Base-by-base conservation (phyloP, 2,113 vertebrate species). In the Thunnus maccoyii region DNA sequence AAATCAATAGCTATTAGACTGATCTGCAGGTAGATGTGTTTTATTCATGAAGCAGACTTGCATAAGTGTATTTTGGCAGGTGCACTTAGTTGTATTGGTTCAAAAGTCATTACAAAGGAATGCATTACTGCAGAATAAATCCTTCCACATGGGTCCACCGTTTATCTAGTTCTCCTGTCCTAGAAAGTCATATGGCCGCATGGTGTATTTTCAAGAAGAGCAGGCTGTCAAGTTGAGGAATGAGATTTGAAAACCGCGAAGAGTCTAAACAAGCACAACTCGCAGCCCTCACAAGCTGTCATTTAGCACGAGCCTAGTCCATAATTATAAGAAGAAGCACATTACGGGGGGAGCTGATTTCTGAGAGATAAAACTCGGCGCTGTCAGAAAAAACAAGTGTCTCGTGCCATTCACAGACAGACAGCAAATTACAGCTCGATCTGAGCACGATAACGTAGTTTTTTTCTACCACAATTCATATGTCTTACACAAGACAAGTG, bases 211-310 rank as follows among this genome's bases (percentile, higher is more conserved):
- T 81, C 25, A 32, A 20, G 46, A 20, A 27, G 16, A 75, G 61
- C 44, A 12, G 64, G 6, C 75, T 80, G 79, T 87, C 89, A 71
- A 55, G 32, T 13, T 15, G n/a, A 84, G 51, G 62, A 78, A 57
- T 72, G 72, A 81, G 76, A 82, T 89, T 85, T 79, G 44, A 25
- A 62, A 93, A 84, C 88, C 91, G 80, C 83, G 78, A 41, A 64
- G 63, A 17, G 16, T 78, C 70, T 68, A 84, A 80, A 86, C 84
- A 86, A 89, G 83, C 83, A 60, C 74, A 73, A 65, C 55, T 73
- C 30, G 14, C 78, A 56, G 67, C 52, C 76, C 61, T 72, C 81
- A 76, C 67, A 81, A 63, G 76, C 80, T 84, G 88, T 86, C 81
- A 88, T 74, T 87, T 83, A 41, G 71, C 77, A 66, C 15, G 1